Evolutionary conservation across 2,113 vertebrate species (phyloP).

Genomic region (Neodon shergylaensis): DNA sequence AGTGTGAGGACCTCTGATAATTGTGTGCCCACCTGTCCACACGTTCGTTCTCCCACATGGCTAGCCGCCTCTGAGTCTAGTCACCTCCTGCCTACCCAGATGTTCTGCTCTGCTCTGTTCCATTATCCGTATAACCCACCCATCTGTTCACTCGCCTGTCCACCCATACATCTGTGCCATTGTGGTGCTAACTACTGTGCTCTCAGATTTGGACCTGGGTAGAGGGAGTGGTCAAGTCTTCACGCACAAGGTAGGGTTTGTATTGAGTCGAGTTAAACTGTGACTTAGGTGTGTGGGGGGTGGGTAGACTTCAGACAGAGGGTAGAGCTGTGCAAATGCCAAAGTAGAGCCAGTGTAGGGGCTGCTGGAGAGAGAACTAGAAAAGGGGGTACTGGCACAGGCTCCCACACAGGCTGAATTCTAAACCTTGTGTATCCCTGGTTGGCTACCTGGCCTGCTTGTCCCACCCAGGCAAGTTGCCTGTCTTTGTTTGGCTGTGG

Average conservation of each 20-base stretch:
- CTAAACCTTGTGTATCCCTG: fast-evolving
- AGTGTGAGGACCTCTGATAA: background rate
- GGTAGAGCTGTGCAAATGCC: background rate
- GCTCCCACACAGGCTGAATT: background rate
- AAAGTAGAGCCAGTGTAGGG: fast-evolving
- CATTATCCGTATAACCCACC: background rate
- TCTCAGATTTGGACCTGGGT: background rate
- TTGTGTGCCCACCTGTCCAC: background rate
- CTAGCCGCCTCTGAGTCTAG: background rate
- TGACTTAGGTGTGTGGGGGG: background rate
- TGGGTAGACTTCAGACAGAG: background rate
- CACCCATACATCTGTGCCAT: background rate
- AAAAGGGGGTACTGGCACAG: too few relatives aligned
- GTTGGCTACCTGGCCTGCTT: background rate
- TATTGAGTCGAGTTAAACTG: background rate
- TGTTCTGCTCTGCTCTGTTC: background rate
- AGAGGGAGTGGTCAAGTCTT: background rate
- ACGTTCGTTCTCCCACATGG: fast-evolving
- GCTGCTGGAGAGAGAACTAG: background rate
- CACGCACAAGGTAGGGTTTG: fast-evolving
- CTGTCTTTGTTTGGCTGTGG: background rate
- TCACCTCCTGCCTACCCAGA: background rate
- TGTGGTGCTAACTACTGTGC: background rate
- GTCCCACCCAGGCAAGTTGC: fast-evolving
- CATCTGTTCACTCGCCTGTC: fast-evolving